Evolutionary conservation across 2,113 vertebrate genomes (phyloP).

Genomic region (Ameiurus melas): DNA sequence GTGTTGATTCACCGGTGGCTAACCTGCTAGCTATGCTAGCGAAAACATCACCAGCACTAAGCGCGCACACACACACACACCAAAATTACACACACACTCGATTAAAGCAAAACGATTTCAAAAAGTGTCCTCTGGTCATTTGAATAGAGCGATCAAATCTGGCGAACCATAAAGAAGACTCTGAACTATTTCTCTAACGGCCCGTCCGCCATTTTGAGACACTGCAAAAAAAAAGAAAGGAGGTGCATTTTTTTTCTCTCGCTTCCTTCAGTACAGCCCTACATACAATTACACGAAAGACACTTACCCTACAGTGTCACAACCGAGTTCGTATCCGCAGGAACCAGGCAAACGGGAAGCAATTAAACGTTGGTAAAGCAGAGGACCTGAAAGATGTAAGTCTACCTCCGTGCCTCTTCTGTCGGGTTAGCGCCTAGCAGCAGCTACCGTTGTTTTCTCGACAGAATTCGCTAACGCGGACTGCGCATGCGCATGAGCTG

Average conservation of each 20-base stretch:
- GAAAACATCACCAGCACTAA: background rate
- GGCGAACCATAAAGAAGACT: constrained; percentile 33
- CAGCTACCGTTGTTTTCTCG: constrained; percentile 63
- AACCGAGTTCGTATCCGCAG: constrained; percentile 53
- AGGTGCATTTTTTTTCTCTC: constrained; percentile 63
- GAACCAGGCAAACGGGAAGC: constrained; percentile 54
- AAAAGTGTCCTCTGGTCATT: background rate
- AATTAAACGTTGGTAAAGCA: constrained; percentile 58
- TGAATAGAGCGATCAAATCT: background rate
- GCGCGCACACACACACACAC: background rate
- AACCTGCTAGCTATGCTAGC: background rate
- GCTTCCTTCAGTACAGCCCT: constrained; percentile 1
- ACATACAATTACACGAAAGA: constrained; percentile 6
- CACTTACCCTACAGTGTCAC: constrained; percentile 67
- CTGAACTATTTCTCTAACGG: constrained; percentile 68
- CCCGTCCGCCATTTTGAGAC: constrained; percentile 82
- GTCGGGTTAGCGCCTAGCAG: constrained; percentile 38
- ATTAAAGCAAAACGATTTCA: too few relatives aligned
- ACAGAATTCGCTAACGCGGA: constrained; percentile 67
- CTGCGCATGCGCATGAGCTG: constrained; percentile 64
- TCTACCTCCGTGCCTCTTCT: constrained; percentile 60
- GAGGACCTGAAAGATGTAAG: constrained; percentile 61
- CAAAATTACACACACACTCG: background rate
- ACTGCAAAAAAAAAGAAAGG: constrained; percentile 63
- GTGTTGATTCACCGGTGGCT: constrained; percentile 50